Evolutionary conservation across 2,113 vertebrate species (phyloP), one percentile per base, ranked within the genome.

Genomic region (Nothoprocta perdicaria): DNA sequence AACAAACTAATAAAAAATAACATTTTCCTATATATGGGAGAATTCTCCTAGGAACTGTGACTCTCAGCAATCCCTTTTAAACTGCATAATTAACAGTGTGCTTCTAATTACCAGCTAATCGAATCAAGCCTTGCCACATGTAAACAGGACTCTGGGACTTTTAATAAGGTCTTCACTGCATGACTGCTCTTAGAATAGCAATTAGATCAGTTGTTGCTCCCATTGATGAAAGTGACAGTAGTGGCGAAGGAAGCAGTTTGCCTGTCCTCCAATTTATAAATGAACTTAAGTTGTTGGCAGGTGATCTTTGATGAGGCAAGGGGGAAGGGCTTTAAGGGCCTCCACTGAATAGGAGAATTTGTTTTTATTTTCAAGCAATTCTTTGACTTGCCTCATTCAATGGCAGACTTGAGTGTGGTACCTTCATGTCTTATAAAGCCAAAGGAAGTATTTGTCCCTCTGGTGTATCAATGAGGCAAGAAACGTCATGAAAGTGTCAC

Each of bases 91-190:
- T 90, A 93, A 62, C 55, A 77, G 86, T 45, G 80, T 83, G 57
- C 57, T 94, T 95, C 92, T 96, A 91, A 95, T 94, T 89, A 90
- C 50, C 84, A 84, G 17, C 86, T 91, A 94, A 97, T 96, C 92
- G 94, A 96, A 86, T 87, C 75, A 91, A 91, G 69, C 53, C 74
- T 89, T 82, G 62, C 67, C 19, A 8, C 86, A 84, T 85, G 68
- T 79, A 90, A 96, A 94, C 66, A 88, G 82, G 66, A 93, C 46
- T 89, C 61, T 52, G 45, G 40, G 90, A 87, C 84, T 93, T 95
- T 95, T 96, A 94, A 90, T 85, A 92, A 87, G 77, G 73, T 77
- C 65, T 92, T 87, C 78, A 50, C 68, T 81, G 67, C 55, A 33
- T 71, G 80, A 82, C 72, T 79, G 79, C 31, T 83, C 69, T 89